Conservation (phyloP, 1,140 invertebrate species). For the Cepaea nemoralis region DNA sequence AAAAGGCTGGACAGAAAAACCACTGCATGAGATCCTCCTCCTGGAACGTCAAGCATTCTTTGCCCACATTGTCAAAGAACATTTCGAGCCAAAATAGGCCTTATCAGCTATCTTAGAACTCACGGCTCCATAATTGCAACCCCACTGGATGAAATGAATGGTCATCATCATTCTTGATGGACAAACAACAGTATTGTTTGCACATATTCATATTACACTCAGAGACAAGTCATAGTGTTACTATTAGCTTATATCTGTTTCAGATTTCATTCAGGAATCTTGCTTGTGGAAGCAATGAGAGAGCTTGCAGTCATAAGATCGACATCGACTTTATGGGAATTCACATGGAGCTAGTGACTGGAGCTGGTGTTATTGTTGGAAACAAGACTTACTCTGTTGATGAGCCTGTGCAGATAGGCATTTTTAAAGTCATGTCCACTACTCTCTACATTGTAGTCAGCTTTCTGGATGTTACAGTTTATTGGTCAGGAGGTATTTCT, state of each 20-base stretch:
- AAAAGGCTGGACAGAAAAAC: too few relatives aligned
- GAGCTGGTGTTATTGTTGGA: background rate
- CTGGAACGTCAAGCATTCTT: too few relatives aligned
- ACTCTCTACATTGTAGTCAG: constrained; percentile 18
- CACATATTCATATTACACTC: too few relatives aligned
- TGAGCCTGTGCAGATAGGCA: background rate
- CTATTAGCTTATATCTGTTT: background rate
- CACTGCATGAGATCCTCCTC: too few relatives aligned
- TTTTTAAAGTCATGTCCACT: background rate
- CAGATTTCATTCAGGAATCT: constrained; percentile 8
- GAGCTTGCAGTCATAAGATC: background rate
- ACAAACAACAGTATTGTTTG: too few relatives aligned
- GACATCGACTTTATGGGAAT: background rate
- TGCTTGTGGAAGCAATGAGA: background rate
- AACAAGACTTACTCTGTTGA: background rate
- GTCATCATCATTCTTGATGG: too few relatives aligned
- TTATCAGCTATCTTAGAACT: too few relatives aligned
- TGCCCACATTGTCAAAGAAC: too few relatives aligned
- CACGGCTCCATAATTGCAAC: too few relatives aligned
- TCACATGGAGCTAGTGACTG: constrained; percentile 13
- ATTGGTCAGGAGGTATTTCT: constrained; percentile 29
- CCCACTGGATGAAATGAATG: too few relatives aligned
- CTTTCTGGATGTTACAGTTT: constrained; percentile 11
- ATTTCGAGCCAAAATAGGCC: too few relatives aligned
- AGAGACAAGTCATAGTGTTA: too few relatives aligned